Percentiles rank a stretch among this genome's conserved stretches.
Conservation (phyloP, 2,888 invertebrate genomes). For the Tipula lateralis region DNA sequence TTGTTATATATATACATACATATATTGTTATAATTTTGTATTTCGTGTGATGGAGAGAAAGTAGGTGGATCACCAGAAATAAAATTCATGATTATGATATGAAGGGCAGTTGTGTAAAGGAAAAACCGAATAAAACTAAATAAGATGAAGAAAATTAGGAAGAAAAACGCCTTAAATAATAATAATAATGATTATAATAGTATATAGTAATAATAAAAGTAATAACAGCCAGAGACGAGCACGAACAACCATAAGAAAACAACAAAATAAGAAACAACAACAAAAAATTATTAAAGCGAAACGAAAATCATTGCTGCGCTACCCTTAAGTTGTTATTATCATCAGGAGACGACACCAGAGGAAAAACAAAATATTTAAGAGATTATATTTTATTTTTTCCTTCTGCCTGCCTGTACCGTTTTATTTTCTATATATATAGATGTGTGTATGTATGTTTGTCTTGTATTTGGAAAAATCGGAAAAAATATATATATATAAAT, state of each 20-base stretch:
- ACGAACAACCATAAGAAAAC: too few species aligned
- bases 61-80: not conserved
- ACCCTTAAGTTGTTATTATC: slow-evolving; percentile 13
- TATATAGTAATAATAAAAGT: slow-evolving; percentile 15
- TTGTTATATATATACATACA: not conserved
- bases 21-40: not conserved
- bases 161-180: not conserved
- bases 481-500: not conserved
- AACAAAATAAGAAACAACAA: not conserved
- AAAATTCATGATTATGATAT: not conserved
- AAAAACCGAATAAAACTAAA: not conserved
- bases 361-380: slow-evolving; percentile 24
- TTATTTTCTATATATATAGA: not conserved
- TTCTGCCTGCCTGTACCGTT: not conserved
- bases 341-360: slow-evolving; percentile 24
- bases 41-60: not conserved
- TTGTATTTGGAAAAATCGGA: not conserved
- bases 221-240: not conserved
- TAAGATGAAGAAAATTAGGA: not conserved
- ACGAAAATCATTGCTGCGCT: not conserved
- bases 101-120: not conserved
- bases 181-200: not conserved
- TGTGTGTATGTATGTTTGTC: not conserved
- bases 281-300: slow-evolving; percentile 15
- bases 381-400: slow-evolving; percentile 4